Conservation (phyloP, 2,888 invertebrate species). For the Lasioglossum calceatum region DNA sequence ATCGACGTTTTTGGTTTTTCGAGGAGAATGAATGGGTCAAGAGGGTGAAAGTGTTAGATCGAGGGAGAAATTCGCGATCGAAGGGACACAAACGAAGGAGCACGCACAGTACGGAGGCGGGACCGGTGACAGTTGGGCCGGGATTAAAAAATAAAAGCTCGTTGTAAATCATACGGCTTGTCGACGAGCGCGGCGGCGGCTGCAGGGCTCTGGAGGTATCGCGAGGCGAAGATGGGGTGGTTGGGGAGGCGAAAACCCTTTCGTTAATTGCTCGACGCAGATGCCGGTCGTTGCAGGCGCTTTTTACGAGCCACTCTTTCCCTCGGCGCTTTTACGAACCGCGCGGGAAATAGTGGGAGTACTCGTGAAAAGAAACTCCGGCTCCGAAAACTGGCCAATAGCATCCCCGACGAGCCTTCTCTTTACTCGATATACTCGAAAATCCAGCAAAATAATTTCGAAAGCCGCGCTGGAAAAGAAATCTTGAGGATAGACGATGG, state of each 20-base stretch:
- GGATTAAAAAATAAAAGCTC: slow-evolving; percentile 78
- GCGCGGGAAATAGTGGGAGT: slow-evolving; percentile 20
- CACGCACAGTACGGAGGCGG: slow-evolving; percentile 6
- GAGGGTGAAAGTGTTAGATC: background rate
- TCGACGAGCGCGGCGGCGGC: slow-evolving; percentile 75
- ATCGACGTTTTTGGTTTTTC: background rate
- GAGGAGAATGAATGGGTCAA: background rate
- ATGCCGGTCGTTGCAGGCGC: slow-evolving; percentile 78
- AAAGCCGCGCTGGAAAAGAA: background rate
- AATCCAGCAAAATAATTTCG: background rate
- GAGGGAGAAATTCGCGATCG: background rate
- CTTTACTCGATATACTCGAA: background rate
- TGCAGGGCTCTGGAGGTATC: slow-evolving; percentile 61
- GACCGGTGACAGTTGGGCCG: slow-evolving; percentile 70
- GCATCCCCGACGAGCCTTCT: background rate
- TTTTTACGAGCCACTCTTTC: slow-evolving; percentile 75
- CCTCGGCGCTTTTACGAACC: slow-evolving; percentile 52
- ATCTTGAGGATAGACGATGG: background rate
- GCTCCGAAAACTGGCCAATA: slow-evolving; percentile 40
- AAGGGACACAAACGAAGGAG: background rate
- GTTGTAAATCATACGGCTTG: slow-evolving; percentile 81
- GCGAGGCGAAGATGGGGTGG: slow-evolving; percentile 52
- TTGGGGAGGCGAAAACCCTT: slow-evolving; percentile 79
- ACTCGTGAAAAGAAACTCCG: slow-evolving; percentile 36
- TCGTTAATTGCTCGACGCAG: slow-evolving; percentile 83